Conservation (phyloP, 2,797 vertebrate species). For the Helostoma temminkii region DNA sequence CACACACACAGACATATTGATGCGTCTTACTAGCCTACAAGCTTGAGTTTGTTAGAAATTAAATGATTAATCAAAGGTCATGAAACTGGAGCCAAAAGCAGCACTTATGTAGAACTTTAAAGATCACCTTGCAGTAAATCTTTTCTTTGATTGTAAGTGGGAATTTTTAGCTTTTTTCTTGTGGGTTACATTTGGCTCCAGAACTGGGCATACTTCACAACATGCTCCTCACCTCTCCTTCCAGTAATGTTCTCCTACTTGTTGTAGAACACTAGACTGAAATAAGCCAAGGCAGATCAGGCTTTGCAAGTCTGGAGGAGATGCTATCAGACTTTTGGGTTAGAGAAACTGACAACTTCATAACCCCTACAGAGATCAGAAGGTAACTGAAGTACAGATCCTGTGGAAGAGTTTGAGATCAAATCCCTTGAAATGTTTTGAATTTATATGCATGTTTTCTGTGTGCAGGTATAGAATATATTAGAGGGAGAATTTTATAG, state of each 20-base stretch:
- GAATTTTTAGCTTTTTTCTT: conserved; percentile 1
- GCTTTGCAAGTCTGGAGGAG: conserved; percentile 32
- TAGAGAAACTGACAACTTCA: conserved; percentile 61
- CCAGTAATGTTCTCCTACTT: conserved; percentile 18
- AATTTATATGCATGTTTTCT: conserved; percentile 18
- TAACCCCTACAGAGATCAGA: conserved; percentile 44
- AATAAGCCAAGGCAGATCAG: conserved; percentile 17
- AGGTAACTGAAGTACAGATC: conserved; percentile 28
- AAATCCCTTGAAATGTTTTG: conserved; percentile 10
- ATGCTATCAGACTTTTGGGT: conserved; percentile 53
- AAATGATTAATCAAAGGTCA: not conserved
- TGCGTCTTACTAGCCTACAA: not conserved
- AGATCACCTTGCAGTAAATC: conserved; percentile 2
- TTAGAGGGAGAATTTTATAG: not conserved
- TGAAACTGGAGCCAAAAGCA: conserved; percentile 1
- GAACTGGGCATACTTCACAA: not conserved
- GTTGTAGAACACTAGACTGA: conserved; percentile 16
- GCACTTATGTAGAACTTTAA: not conserved
- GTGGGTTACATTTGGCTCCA: not conserved
- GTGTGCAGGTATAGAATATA: conserved; percentile 27
- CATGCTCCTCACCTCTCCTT: conserved; percentile 1
- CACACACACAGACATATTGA: not conserved
- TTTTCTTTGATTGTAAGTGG: conserved; percentile 16
- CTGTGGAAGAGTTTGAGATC: conserved; percentile 36
- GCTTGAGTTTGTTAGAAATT: not conserved